Evolutionary conservation across 2,113 vertebrate genomes (phyloP), one percentile per base, ranked within the genome.

Genomic region (Siniperca chuatsi): DNA sequence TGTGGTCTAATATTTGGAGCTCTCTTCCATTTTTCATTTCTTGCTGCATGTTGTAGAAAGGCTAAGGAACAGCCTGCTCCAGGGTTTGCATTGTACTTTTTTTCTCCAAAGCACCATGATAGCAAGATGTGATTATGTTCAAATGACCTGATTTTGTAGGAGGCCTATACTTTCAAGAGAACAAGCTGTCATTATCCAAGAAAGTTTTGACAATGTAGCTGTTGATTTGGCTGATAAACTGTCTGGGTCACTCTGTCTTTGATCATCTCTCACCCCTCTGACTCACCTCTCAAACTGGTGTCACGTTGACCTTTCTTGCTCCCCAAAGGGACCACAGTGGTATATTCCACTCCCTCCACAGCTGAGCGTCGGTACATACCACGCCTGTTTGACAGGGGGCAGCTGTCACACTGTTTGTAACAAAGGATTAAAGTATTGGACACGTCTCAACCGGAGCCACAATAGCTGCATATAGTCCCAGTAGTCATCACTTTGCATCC

Each of bases 241-340:
- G 48, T 0, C 6, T 2, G n/a, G 13, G 29, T 70, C 79, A 57
- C 29, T 29, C 29, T 20, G 74, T 9, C 61, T 79, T 75, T 90
- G 72, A 83, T 75, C 35, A 20, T 86, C 71, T 4, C 60, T 10
- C 57, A 9, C 46, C 1, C 4, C 79, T 76, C 69, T 92, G 92
- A 92, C 83, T 92, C 92, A 91, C 58, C 74, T 23, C 66, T 79
- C 74, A 6, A 86, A 78, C 77, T 76, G 74, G 57, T 87, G 80
- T 80, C 37, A 40, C 23, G 8, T 57, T 94, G 93, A 94, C 93
- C 94, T 94, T 95, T 92, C 18, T 75, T 68, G 13, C 46, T 74
- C 75, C 65, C 90, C 70, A 44, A 57, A 83, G 88, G 70, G 87
- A 82, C 68, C 77, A 48, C 81, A 70, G 78, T 77, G 83, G 58